These are phyloP conservation scores for Capricornis sumatraensis DNA, from an alignment of 2,113 vertebrate species.

Conservation along the genomic window DNA sequence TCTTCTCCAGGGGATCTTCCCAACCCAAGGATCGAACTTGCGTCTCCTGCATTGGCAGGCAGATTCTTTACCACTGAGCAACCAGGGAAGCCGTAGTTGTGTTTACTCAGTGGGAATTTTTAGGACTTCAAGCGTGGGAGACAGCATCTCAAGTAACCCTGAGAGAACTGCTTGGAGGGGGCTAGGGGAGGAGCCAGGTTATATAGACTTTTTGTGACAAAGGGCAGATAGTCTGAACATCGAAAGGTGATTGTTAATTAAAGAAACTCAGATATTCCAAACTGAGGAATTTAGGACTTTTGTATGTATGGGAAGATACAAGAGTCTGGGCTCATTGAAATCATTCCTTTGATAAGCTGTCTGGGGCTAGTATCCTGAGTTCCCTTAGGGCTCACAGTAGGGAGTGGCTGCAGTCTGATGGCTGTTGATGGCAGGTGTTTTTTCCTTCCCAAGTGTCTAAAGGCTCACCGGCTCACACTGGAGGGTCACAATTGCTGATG, in stretches of 20 bases:
- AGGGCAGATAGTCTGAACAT: neutral
- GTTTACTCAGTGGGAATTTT: neutral
- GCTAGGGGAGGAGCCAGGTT: neutral
- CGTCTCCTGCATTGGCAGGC: neutral
- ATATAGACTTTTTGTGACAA: neutral
- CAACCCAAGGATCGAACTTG: neutral
- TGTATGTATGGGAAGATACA: neutral
- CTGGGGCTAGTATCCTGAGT: neutral
- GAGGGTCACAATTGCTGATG: neutral
- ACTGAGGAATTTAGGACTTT: neutral
- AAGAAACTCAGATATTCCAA: neutral
- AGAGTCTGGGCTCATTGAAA: neutral
- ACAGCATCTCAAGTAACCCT: neutral
- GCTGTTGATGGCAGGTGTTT: neutral
- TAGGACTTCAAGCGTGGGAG: neutral
- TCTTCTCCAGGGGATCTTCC: neutral
- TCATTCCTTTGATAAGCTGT: neutral
- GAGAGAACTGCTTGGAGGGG: neutral
- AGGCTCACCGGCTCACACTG: neutral
- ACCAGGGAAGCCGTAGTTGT: neutral
- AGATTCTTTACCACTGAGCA: neutral
- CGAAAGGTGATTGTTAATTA: neutral
- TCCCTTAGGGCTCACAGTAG: neutral
- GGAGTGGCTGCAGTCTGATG: neutral
- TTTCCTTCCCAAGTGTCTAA: neutral